phyloP scores from a whole-genome alignment of 1,140 invertebrate species.

The Aphelinus certus region DNA sequence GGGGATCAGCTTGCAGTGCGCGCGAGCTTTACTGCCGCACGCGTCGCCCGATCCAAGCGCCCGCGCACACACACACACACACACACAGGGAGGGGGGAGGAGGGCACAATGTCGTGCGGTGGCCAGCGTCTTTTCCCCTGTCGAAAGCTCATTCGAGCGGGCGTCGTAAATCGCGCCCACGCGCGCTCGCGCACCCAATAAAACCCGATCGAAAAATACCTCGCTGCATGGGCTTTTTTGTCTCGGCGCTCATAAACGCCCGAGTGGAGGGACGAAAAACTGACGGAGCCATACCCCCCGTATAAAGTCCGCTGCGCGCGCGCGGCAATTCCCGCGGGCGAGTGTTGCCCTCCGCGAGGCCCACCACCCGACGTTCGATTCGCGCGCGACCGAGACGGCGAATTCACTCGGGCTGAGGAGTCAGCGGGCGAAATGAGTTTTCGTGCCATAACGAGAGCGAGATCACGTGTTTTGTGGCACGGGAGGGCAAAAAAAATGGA shows the following conservation, averaged over 20 bases:
- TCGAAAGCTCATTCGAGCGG: constrained; percentile 26
- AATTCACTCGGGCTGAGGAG: too few species aligned
- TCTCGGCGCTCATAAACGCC: constrained; percentile 24
- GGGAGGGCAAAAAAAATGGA: constrained; percentile 39
- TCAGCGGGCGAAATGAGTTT: too few species aligned
- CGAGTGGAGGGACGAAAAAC: background rate
- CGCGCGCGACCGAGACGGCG: too few species aligned
- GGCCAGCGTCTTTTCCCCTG: background rate
- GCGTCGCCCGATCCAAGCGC: background rate
- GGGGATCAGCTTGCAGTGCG: background rate
- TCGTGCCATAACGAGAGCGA: too few species aligned
- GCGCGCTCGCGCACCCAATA: constrained; percentile 13
- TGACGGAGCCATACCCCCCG: too few species aligned
- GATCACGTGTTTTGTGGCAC: too few species aligned
- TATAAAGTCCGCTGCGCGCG: too few species aligned
- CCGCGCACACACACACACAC: background rate
- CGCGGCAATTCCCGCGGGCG: too few species aligned
- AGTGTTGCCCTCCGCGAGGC: too few species aligned
- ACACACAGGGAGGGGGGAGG: background rate
- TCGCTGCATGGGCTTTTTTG: constrained; percentile 26
- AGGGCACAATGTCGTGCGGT: background rate
- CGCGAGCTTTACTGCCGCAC: background rate
- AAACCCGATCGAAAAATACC: constrained; percentile 38
- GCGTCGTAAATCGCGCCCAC: constrained; percentile 30
- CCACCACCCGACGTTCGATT: too few species aligned